Evolutionary conservation across 2,888 invertebrate species (phyloP).

Genomic region (Quadroppia sp.): DNA sequence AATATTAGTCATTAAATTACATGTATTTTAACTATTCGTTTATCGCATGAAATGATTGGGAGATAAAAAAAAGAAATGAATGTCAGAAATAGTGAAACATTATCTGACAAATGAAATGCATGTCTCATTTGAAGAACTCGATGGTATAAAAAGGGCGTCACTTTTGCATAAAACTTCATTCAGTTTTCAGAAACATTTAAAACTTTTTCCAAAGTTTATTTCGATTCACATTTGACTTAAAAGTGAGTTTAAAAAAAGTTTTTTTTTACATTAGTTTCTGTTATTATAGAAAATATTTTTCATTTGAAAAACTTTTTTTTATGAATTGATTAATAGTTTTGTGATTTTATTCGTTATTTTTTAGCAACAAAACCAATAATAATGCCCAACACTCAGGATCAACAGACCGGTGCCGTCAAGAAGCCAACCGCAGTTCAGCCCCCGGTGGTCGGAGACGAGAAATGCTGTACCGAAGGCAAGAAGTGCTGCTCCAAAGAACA

Average conservation of each 20-base stretch:
- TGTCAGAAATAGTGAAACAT: background rate
- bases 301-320: background rate
- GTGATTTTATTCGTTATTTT: background rate
- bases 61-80: background rate
- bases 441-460: background rate
- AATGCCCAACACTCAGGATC: slow-evolving; percentile 21
- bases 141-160: slow-evolving; percentile 26
- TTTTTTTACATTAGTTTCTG: background rate
- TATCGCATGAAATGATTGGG: background rate
- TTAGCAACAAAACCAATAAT: background rate
- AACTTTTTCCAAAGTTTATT: background rate
- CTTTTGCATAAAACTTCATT: background rate
- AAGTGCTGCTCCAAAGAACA: background rate
- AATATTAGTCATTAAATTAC: slow-evolving; percentile 26
- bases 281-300: background rate
- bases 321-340: background rate
- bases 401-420: background rate
- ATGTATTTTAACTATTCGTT: background rate
- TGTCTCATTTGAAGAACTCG: background rate
- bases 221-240: background rate
- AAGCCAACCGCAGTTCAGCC: background rate
- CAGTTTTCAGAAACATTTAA: background rate
- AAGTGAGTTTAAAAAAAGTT: background rate
- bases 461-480: background rate
- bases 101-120: background rate